phyloP scores from a whole-genome alignment of 2,888 invertebrate genomes.

The Leucophenga montana region DNA sequence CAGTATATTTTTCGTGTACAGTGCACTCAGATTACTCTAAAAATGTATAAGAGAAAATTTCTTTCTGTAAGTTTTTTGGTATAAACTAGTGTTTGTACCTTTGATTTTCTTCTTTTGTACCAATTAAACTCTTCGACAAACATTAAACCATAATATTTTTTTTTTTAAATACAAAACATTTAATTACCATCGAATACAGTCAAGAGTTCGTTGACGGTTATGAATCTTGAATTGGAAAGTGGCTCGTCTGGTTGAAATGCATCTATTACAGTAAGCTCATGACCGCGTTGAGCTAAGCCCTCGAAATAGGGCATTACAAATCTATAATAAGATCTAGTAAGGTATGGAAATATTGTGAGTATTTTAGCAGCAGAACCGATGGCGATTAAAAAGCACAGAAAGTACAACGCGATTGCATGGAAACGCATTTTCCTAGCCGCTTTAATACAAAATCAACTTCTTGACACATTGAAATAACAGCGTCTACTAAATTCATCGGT shows the following conservation, averaged over 20 bases:
- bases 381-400: too few species aligned
- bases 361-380: constrained; percentile 42
- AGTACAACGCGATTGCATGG: too few species aligned
- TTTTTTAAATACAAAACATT: too few species aligned
- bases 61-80: too few species aligned
- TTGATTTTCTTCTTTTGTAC: too few species aligned
- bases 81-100: too few species aligned
- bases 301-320: constrained; percentile 48
- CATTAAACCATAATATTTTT: too few species aligned
- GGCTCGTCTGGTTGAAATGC: background rate
- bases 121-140: too few species aligned
- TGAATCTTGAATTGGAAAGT: background rate
- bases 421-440: too few species aligned
- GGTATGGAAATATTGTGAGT: constrained; percentile 54
- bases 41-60: too few species aligned
- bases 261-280: constrained; percentile 51
- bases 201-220: background rate
- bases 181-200: constrained; percentile 38
- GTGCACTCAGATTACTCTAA: too few species aligned
- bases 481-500: background rate
- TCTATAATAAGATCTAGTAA: constrained; percentile 51
- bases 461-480: background rate
- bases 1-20: too few species aligned
- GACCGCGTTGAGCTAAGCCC: constrained; percentile 42
- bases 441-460: background rate